Evolutionary conservation across 2,113 vertebrate species (phyloP), one percentile per base, ranked within the genome.

Genomic region (Epinephelus moara): DNA sequence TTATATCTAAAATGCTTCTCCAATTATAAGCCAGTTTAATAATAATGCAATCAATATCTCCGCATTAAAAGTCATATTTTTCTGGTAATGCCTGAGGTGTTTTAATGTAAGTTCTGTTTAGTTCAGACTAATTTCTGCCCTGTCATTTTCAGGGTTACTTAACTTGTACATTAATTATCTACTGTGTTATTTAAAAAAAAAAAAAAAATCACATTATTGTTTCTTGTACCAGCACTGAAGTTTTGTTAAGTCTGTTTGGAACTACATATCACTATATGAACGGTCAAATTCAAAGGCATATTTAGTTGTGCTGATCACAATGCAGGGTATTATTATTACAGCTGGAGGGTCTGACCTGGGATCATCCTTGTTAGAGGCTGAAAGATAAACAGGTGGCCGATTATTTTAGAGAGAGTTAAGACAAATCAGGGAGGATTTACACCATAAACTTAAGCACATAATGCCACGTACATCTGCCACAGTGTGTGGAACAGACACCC

Each of bases 401-500:
- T 37, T n/a, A 40, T 47, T 75, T 45, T 49, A 49, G 23, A 0
- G 33, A 19, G 66, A 23, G 21, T 86, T 10, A 37, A 77, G 67
- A 49, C 11, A 49, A 62, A 40, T 57, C 2, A 45, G 4, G 33
- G 21, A 27, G 11, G 52, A 82, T 47, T 71, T 56, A 19, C 19
- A 37, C 5, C 25, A 49, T 49, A 52, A 71, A 74, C 47, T 18
- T 53, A 37, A 68, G 69, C 4, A 42, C 13, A 37, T 30, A 52
- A 55, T 62, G 37, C 7, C 18, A 33, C 23, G 53, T 18, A 75
- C 45, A 64, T 78, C 3, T 69, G 64, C 47, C 13, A 17, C 70
- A 63, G 9, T 53, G 23, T 14, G 33, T 52, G 18, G 25, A 74
- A 70, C 60, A 50, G 45, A 75, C 47, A 63, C 25, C 67, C 57